Evolutionary conservation across 2,888 invertebrate genomes (phyloP).

Genomic region (Pseudococcus viburni): DNA sequence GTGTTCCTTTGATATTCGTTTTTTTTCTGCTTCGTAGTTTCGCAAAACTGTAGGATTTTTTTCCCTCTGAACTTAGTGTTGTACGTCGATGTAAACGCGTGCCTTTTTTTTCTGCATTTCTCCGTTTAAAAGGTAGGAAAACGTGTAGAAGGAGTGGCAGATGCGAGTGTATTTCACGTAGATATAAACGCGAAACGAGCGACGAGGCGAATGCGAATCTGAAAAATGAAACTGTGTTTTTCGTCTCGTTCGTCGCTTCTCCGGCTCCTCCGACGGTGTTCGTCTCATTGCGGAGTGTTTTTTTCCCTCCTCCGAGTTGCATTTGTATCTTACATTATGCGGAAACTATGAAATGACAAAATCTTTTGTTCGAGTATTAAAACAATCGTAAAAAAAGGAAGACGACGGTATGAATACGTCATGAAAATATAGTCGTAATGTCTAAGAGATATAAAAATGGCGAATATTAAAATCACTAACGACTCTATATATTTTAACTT

Average conservation of each 20-base stretch:
- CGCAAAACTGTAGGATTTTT: conserved; percentile 1
- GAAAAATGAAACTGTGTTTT: conserved; percentile 14
- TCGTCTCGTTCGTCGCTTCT: not conserved
- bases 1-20: conserved; percentile 7
- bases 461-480: conserved; percentile 50
- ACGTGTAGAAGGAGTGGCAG: conserved; percentile 31
- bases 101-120: conserved; percentile 21
- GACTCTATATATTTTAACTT: conserved; percentile 22
- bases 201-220: not conserved
- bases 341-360: conserved; percentile 53
- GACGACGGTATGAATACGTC: conserved; percentile 52
- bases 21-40: not conserved
- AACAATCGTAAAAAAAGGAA: conserved; percentile 49
- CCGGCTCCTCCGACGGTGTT: too few species aligned
- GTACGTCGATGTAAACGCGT: not conserved
- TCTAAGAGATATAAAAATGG: conserved; percentile 52
- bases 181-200: conserved; percentile 13
- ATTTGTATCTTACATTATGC: conserved; percentile 10
- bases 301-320: not conserved
- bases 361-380: conserved; percentile 54
- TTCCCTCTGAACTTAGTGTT: too few species aligned
- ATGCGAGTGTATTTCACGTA: conserved; percentile 27
- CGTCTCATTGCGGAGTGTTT: not conserved
- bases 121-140: conserved; percentile 1
- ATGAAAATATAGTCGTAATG: conserved; percentile 52